Evolutionary conservation across 2,797 vertebrate species (phyloP).

Genomic region (Gastrophryne carolinensis): DNA sequence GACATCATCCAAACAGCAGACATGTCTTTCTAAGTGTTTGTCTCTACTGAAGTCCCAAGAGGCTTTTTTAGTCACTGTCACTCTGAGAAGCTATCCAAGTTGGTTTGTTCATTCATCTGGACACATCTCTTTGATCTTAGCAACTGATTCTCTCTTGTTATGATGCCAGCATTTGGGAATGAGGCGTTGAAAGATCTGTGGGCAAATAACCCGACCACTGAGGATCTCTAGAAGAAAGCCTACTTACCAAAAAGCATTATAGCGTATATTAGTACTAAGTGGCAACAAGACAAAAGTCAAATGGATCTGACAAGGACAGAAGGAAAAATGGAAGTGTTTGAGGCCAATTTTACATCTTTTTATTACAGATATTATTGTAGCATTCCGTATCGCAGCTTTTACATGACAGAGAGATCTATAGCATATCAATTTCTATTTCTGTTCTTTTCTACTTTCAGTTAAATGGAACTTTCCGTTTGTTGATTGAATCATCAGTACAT

Average conservation of each 20-base stretch:
- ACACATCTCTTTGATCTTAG: conserved; percentile 29
- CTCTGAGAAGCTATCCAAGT: background rate
- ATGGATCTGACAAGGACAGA: conserved; percentile 14
- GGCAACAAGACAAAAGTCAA: background rate
- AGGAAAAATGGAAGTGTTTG: no score
- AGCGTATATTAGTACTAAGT: background rate
- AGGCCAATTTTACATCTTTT: no score
- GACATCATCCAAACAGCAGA: background rate
- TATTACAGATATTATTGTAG: no score
- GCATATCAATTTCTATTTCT: no score
- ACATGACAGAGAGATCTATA: no score
- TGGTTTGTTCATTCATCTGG: conserved; percentile 10
- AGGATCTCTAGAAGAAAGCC: conserved; percentile 2
- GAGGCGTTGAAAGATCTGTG: background rate
- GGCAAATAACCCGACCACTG: background rate
- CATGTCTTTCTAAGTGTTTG: background rate
- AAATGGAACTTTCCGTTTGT: no score
- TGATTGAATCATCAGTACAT: no score
- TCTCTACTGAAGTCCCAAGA: conserved; percentile 9
- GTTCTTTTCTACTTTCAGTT: no score
- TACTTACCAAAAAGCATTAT: background rate
- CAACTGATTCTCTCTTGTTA: conserved; percentile 6
- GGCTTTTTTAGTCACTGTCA: background rate
- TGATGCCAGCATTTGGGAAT: conserved; percentile 9
- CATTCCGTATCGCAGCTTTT: no score